Evolutionary conservation across 2,888 invertebrate species (phyloP), one percentile per base, ranked within the genome.

Genomic region (Colletes collaris): DNA sequence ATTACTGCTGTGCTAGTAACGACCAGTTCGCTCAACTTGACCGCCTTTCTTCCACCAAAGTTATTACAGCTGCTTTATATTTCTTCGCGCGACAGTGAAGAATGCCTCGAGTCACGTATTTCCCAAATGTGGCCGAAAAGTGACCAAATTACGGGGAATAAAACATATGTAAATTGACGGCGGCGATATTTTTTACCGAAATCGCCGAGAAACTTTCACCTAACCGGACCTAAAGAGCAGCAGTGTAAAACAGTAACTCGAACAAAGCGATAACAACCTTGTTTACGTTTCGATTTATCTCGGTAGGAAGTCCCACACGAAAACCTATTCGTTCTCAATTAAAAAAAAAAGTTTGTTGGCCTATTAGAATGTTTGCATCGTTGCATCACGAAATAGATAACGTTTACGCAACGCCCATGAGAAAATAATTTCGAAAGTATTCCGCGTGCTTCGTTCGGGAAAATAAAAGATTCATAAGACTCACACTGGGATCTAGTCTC

Each of bases 201-300:
- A 49, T 8, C 8, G 10, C n/a, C 4, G 40, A n/a, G 10, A 44
- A 52, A 63, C 74, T 75, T 75, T 75, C 74, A 74, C 68, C 56
- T 50, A 4, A 16, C 50, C n/a, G 27, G 40, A 19, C 19, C 27
- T 46, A 19, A 16, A 27, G 4, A 11, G 55, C 16, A 64, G 6
- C 6, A 6, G 11, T 8, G 27, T 7, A 2, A 53, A 16, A 27
- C 53, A 49, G 10, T 55, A 6, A 10, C 37, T 55, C n/a, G 37
- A 60, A 35, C 53, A n/a, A 59, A 3, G 11, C 27, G 27, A 27
- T 2, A 27, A 27, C 27, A 27, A 40, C 40, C 40, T 46, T 46
- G 8, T 46, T 40, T 40, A 40, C 44, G 40, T 40, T 4, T 40
- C 27, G 40, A 40, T 40, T 40, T 40, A 40, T 40, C 7, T 40